phyloP scores from a whole-genome alignment of 1,140 invertebrate genomes.

The Monomorium pharaonis region DNA sequence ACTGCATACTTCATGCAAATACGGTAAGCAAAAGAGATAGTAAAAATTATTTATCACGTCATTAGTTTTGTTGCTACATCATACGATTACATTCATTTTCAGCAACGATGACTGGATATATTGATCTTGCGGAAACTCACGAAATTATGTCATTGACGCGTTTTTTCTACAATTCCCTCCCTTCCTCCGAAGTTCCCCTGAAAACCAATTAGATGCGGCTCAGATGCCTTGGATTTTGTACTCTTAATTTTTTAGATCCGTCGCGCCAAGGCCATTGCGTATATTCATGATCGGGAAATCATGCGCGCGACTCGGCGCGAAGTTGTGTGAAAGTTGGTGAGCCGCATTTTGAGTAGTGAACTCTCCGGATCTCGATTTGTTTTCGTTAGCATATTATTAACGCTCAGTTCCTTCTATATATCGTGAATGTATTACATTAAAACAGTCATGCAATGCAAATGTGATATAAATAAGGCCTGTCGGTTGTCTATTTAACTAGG shows the following conservation, averaged over 20 bases:
- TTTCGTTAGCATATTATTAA: conserved; percentile 4
- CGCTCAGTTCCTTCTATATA: neutral
- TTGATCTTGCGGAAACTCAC: neutral
- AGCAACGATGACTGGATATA: neutral
- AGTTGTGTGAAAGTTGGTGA: conserved; percentile 1
- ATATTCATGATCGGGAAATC: neutral
- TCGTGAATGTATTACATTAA: neutral
- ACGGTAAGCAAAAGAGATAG: neutral
- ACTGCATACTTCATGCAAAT: neutral
- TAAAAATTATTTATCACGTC: neutral
- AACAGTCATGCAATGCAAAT: neutral
- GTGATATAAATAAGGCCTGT: neutral
- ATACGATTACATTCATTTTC: neutral
- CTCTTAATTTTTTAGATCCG: conserved; percentile 7
- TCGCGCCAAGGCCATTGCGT: neutral
- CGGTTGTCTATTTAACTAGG: neutral
- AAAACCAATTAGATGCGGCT: conserved; percentile 13
- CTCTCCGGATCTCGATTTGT: neutral
- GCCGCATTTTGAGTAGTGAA: neutral
- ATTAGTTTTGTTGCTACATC: neutral
- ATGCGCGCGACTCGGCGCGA: neutral
- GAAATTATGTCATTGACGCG: conserved; percentile 21
- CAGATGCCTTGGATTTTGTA: neutral
- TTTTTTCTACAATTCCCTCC: neutral
- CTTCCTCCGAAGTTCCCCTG: neutral